Evolutionary conservation across 2,113 vertebrate species (phyloP).

Genomic region (Nymphicus hollandicus): DNA sequence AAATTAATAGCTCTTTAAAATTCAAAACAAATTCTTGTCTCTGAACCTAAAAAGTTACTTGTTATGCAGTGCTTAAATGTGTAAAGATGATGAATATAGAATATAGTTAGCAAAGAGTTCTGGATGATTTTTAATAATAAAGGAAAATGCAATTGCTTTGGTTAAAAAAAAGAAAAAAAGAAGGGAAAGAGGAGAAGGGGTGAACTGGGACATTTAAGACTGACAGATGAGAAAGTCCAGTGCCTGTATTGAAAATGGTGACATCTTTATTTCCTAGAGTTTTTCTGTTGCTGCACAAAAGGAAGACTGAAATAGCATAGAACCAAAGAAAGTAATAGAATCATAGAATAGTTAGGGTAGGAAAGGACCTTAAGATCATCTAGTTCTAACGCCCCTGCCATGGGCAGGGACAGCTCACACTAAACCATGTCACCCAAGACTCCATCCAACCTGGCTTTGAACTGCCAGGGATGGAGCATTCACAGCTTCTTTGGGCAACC

Average conservation of each 20-base stretch:
- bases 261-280: not conserved
- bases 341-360: not conserved
- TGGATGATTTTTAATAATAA: not conserved
- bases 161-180: not conserved
- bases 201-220: not conserved
- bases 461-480: too few relatives aligned
- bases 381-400: not conserved
- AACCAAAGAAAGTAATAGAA: not conserved
- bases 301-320: not conserved
- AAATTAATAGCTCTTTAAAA: conserved; percentile 24
- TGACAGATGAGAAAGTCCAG: not conserved
- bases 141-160: not conserved
- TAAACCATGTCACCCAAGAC: not conserved
- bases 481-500: too few relatives aligned
- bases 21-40: not conserved
- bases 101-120: not conserved
- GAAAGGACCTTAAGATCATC: not conserved
- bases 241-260: not conserved
- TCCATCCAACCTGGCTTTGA: not conserved
- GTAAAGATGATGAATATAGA: not conserved
- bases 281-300: not conserved
- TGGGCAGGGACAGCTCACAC: not conserved
- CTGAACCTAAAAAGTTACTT: not conserved
- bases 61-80: not conserved
- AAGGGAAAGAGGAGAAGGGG: not conserved